Conservation (phyloP, 2,113 vertebrate genomes). For the Crotalus viridis region DNA sequence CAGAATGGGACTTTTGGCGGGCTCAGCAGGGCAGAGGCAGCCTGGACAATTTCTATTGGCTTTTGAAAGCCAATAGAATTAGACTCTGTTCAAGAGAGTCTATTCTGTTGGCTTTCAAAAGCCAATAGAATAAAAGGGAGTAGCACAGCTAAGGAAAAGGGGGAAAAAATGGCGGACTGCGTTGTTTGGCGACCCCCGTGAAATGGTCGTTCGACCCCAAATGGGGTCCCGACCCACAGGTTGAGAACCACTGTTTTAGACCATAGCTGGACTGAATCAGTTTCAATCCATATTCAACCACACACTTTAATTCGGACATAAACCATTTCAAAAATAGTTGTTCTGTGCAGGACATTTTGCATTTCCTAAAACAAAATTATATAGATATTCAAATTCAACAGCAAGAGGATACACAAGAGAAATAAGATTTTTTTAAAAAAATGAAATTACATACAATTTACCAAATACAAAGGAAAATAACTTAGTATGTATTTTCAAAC, state of each 20-base stretch:
- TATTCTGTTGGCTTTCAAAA: no score
- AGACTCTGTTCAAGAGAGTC: no score
- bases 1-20: no score
- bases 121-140: no score
- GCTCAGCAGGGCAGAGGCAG: no score
- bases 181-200: no score
- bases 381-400: neutral
- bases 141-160: no score
- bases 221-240: no score
- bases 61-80: no score
- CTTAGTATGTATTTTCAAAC: slow-evolving; percentile 1
- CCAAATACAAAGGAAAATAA: neutral
- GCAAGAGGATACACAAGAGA: rapidly evolving
- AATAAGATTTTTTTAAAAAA: neutral
- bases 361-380: neutral
- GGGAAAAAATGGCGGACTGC: no score
- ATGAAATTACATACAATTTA: rapidly evolving
- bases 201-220: no score
- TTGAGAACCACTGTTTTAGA: neutral
- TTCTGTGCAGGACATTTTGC: neutral
- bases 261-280: neutral
- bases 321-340: neutral
- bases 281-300: neutral
- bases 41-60: no score
- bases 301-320: neutral